phyloP scores from a whole-genome alignment of 2,888 invertebrate species.

The Drosophila siamana region DNA sequence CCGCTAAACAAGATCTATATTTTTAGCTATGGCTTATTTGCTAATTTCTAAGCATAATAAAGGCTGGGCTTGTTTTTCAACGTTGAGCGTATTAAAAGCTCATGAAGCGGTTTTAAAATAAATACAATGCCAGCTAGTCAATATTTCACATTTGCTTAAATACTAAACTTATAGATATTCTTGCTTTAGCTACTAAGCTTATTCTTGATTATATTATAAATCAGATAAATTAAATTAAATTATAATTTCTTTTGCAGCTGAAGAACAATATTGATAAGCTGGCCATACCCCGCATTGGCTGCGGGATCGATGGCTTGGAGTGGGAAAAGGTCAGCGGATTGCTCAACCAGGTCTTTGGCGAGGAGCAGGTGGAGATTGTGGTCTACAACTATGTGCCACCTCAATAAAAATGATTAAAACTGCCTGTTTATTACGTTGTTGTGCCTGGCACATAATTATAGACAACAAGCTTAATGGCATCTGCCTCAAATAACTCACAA shows the following conservation, averaged over 20 bases:
- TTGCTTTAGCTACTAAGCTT: no score
- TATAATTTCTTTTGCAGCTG: constrained; percentile 46
- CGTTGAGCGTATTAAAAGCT: background rate
- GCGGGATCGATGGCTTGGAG: constrained; percentile 88
- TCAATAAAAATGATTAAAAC: constrained; percentile 12
- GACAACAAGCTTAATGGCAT: constrained; percentile 85
- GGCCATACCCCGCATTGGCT: constrained; percentile 89
- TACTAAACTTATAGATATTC: no score
- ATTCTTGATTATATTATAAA: no score
- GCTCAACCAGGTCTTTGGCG: constrained; percentile 86
- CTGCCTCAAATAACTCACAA: constrained; percentile 86
- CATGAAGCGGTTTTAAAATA: background rate
- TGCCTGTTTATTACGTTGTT: constrained; percentile 37
- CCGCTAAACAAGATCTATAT: background rate
- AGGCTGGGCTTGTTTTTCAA: background rate
- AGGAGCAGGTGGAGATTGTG: constrained; percentile 86
- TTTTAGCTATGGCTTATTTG: background rate
- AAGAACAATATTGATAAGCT: constrained; percentile 86
- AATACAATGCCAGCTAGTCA: background rate
- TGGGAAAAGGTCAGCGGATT: constrained; percentile 87
- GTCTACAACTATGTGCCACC: constrained; percentile 86
- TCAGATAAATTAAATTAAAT: background rate
- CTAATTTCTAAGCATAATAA: background rate
- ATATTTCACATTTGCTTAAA: background rate
- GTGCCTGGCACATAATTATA: constrained; percentile 84